phyloP scores from a whole-genome alignment of 2,113 vertebrate species.

The Malaclemys terrapin region DNA sequence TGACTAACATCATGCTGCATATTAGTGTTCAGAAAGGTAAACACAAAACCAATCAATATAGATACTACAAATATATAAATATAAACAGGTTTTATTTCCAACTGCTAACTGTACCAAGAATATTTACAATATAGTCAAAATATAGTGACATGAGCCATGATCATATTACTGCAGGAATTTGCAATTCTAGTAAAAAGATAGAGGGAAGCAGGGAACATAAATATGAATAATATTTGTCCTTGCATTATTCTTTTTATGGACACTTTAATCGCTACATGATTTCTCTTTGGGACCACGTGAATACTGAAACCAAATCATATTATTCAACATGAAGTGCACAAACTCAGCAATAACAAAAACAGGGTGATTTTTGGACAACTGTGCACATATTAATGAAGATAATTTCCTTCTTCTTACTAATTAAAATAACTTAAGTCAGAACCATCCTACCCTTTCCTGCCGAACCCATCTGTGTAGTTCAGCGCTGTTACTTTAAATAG shows the following conservation, averaged over 20 bases:
- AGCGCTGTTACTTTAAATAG: not conserved
- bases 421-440: conserved; percentile 40
- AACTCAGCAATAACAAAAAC: not conserved
- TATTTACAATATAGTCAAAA: not conserved
- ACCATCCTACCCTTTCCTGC: not conserved
- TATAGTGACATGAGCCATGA: not conserved
- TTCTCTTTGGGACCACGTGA: conserved; percentile 9
- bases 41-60: not conserved
- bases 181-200: not conserved
- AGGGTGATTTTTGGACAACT: not conserved
- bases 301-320: not conserved
- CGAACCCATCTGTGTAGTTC: not conserved
- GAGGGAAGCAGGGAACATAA: not conserved
- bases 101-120: not conserved
- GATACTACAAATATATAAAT: not conserved
- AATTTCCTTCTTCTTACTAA: conserved; percentile 15
- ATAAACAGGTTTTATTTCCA: conserved; percentile 14
- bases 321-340: not conserved
- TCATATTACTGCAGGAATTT: conserved; percentile 8
- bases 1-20: not conserved
- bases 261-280: conserved; percentile 10
- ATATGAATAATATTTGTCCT: conserved; percentile 10
- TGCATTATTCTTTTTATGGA: not conserved
- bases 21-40: not conserved
- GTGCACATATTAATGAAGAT: not conserved